Base-by-base conservation (phyloP, 1,140 invertebrate genomes). In the Hylaeus volcanicus region DNA sequence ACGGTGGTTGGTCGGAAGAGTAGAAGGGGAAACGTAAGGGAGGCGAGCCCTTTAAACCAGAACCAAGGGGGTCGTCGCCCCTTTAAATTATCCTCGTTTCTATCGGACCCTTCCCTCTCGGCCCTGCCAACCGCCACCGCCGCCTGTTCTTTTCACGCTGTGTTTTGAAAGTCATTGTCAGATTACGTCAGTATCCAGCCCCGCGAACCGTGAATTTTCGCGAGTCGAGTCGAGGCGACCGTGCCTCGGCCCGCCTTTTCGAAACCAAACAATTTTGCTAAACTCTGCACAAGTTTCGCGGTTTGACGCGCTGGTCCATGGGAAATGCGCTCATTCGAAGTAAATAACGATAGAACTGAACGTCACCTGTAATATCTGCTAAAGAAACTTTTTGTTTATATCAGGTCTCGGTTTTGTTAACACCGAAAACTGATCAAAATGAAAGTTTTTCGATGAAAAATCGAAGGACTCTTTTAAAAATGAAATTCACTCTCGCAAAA, bases 11-110 rank as follows among this genome's bases (percentile, higher is more conserved):
- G 48, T 39, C 39, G n/a, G 39, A 6, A 51, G 43, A 55, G 3
- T 37, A 45, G 75, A 37, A 39, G 45, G 39, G 39, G 48, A 37
- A 43, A 9, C 41, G 43, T 43, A 43, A 79, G 66, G 73, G 82
- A 70, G 75, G 26, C 73, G 71, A 87, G 88, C 85, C 82, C 87
- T 90, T 89, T 90, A 90, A 90, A 89, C 79, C 81, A 82, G 85
- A 83, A 79, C 79, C 56, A 15, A 26, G 66, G 81, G 87, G 84
- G 79, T 90, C 89, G 82, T 89, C 87, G 87, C 88, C 89, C 88
- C 77, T 90, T 89, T 87, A 90, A 90, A 89, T 86, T 86, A 85
- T 53, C 66, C 56, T 39, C 63, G 43, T 74, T 82, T 64, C 58
- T 55, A 85, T 82, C 64, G 66, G 66, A 82, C 61, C 53, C 85